Conservation (phyloP, 2,797 vertebrate genomes). For the Megalops cyprinoides region DNA sequence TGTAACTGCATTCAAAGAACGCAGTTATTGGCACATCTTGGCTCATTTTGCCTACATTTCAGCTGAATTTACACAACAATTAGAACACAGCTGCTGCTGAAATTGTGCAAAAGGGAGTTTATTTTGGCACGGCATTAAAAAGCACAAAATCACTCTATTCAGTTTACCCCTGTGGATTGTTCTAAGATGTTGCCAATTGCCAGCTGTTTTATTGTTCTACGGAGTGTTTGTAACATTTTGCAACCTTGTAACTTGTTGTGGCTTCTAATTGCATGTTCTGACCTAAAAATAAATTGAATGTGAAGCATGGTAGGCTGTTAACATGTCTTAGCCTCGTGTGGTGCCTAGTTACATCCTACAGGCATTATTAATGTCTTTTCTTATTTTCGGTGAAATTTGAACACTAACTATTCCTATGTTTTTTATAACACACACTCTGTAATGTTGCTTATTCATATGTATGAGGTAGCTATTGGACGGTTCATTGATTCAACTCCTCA, state of each 20-base stretch:
- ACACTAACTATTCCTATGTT: not conserved
- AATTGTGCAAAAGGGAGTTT: not conserved
- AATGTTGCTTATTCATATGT: too few species aligned
- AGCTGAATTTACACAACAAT: not conserved
- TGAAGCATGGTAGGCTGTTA: not conserved
- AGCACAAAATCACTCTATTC: not conserved
- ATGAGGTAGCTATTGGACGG: too few species aligned
- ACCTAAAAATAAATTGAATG: not conserved
- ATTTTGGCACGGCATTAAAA: not conserved
- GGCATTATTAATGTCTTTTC: not conserved
- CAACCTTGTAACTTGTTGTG: not conserved
- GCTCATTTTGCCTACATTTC: not conserved
- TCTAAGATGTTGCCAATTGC: not conserved
- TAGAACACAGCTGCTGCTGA: not conserved
- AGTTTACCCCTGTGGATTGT: not conserved
- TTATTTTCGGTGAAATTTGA: not conserved
- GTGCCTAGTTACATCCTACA: too few species aligned
- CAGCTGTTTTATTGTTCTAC: slow-evolving; percentile 1
- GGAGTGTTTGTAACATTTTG: not conserved
- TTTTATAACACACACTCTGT: too few species aligned
- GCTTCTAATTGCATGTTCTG: not conserved
- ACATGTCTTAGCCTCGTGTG: not conserved
- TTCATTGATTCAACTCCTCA: too few species aligned
- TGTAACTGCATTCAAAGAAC: not conserved
- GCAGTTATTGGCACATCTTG: not conserved